phyloP scores from a whole-genome alignment of 2,888 invertebrate genomes.

The Petrophora chlorosata region DNA sequence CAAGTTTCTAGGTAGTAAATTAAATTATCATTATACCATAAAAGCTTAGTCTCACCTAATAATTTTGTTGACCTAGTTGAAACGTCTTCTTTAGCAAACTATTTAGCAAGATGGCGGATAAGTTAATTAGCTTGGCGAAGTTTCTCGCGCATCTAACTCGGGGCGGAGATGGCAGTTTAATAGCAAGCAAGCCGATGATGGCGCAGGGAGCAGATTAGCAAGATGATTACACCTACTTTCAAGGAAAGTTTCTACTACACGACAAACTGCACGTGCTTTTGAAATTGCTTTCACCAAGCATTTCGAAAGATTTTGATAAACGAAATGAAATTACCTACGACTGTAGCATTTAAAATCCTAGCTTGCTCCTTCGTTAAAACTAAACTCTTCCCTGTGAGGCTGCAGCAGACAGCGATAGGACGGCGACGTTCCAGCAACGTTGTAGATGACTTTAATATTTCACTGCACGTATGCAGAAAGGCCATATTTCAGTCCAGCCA shows the following conservation, averaged over 20 bases:
- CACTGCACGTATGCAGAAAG: slow-evolving; percentile 48
- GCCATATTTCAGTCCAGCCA: slow-evolving; percentile 46
- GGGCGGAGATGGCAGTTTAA: slow-evolving; percentile 37
- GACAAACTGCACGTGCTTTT: too few relatives aligned
- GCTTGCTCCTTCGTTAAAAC: too few relatives aligned
- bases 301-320: too few relatives aligned
- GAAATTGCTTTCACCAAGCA: too few relatives aligned
- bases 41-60: too few relatives aligned
- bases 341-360: too few relatives aligned
- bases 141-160: slow-evolving; percentile 28
- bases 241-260: too few relatives aligned
- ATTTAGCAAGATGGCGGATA: slow-evolving; percentile 18
- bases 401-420: slow-evolving; percentile 34
- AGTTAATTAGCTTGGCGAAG: slow-evolving; percentile 34
- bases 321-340: too few relatives aligned
- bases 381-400: slow-evolving; percentile 10
- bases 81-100: too few relatives aligned
- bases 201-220: slow-evolving; percentile 26
- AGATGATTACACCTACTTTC: not conserved
- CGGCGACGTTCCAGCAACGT: slow-evolving; percentile 37
- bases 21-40: too few relatives aligned
- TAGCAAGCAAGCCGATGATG: slow-evolving; percentile 19
- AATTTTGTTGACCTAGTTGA: too few relatives aligned
- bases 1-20: too few relatives aligned
- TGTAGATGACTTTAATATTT: slow-evolving; percentile 51